Conservation (phyloP, 2,113 vertebrate species). For the Oreocharis arfaki region DNA sequence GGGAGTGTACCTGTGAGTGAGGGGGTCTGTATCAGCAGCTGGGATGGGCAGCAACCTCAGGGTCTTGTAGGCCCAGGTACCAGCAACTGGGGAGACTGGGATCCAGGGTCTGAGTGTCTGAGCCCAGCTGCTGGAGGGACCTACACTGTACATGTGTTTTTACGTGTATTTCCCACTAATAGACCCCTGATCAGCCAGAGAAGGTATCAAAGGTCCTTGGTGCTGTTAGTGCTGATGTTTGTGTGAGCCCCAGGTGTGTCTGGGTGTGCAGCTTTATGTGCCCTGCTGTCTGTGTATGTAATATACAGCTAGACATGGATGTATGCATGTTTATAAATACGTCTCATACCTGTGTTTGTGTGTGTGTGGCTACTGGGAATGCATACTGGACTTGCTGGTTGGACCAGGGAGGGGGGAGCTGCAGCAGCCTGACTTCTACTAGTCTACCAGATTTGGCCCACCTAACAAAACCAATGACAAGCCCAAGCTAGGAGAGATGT, state of each 20-base stretch:
- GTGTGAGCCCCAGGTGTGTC: background rate
- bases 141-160: background rate
- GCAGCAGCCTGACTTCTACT: background rate
- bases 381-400: background rate
- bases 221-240: background rate
- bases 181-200: background rate
- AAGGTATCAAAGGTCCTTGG: background rate
- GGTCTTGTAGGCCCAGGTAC: background rate
- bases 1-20: background rate
- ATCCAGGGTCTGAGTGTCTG: background rate
- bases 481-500: background rate
- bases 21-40: background rate
- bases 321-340: background rate
- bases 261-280: background rate
- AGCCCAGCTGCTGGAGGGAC: background rate
- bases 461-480: background rate
- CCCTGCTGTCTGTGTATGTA: background rate
- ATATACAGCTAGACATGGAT: background rate
- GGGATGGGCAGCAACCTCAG: rapidly evolving
- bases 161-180: background rate
- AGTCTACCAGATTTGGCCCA: background rate
- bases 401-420: background rate
- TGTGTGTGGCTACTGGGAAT: background rate
- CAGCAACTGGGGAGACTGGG: background rate
- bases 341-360: background rate